Conservation (phyloP, 1,140 invertebrate species). For the Leucophenga varia region DNA sequence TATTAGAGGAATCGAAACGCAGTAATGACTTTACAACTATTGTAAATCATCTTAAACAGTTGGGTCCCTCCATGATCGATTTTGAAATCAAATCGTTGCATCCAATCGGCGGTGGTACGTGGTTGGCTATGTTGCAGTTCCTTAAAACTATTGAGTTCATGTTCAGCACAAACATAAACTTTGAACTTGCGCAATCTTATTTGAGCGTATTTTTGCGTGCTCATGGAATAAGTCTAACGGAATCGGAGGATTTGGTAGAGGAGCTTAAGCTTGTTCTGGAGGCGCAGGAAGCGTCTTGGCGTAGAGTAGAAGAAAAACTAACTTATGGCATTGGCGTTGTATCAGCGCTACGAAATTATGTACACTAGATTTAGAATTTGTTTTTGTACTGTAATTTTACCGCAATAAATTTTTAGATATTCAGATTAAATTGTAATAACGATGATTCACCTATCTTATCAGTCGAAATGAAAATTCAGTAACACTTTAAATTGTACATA, state of each 20-base stretch:
- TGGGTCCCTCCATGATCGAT: constrained; percentile 86
- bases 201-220: constrained; percentile 88
- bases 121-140: constrained; percentile 75
- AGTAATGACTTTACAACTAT: constrained; percentile 60
- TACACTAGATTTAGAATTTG: constrained; percentile 22
- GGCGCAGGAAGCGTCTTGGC: constrained; percentile 66
- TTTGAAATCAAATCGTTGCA: constrained; percentile 83
- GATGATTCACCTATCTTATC: too few species aligned
- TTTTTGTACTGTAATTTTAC: too few species aligned
- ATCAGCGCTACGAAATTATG: constrained; percentile 67
- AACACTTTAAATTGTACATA: constrained; percentile 47
- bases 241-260: constrained; percentile 61
- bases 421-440: too few species aligned
- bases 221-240: constrained; percentile 69
- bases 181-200: constrained; percentile 91
- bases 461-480: too few species aligned
- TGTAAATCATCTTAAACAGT: constrained; percentile 74
- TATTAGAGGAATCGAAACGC: constrained; percentile 58
- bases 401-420: too few species aligned
- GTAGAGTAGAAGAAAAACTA: constrained; percentile 68
- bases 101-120: constrained; percentile 69
- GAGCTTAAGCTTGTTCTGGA: constrained; percentile 64
- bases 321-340: constrained; percentile 78
- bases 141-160: constrained; percentile 73
- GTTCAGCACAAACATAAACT: constrained; percentile 77